Base-by-base conservation (phyloP, 2,797 vertebrate species). In the Setipinna tenuifilis region DNA sequence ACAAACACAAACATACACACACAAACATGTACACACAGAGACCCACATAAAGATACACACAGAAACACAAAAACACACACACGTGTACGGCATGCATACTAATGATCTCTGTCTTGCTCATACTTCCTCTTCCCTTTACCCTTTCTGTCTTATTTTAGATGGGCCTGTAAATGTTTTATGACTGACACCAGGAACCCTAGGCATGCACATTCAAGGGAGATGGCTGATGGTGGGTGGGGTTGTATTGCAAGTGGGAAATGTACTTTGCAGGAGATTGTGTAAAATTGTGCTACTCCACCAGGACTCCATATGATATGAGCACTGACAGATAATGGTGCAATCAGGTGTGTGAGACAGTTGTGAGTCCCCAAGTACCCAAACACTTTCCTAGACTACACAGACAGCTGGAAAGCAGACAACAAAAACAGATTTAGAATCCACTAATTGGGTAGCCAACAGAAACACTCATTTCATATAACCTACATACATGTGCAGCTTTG, bases 141-240 rank as follows among this genome's bases (percentile, higher is more conserved):
- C 68, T 35, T 41, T 41, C 31, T 35, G 28, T 78, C 71, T 44
- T 78, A 78, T 78, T 28, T 81, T 86, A 83, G 59, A 81, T 48
- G 61, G 25, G n/a, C 44, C 25, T 62, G 61, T 89, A n/a, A 85
- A 87, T 87, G 21, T 87, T 86, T 85, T 25, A 87, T 89, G 65
- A 86, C 61, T 81, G 82, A 85, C 1, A 57, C 28, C 46, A 80
- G 25, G 75, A 17, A n/a, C 84, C 84, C 23, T 48, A 11, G 62
- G 54, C 46, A 75, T 65, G 44, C 57, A 35, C 58, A n/a, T 54
- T 84, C 23, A 17, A 9, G n/a, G 28, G 11, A 23, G 46, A 88
- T 31, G 25, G 31, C 71, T 44, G 5, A 19, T 31, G 61, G 21
- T 31, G 19, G 41, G 71, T 16, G 19, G 17, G 19, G 3, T 17